These are phyloP conservation scores for Spheniscus humboldti DNA, from an alignment of 2,797 vertebrate genomes.

Conservation along the genomic window DNA sequence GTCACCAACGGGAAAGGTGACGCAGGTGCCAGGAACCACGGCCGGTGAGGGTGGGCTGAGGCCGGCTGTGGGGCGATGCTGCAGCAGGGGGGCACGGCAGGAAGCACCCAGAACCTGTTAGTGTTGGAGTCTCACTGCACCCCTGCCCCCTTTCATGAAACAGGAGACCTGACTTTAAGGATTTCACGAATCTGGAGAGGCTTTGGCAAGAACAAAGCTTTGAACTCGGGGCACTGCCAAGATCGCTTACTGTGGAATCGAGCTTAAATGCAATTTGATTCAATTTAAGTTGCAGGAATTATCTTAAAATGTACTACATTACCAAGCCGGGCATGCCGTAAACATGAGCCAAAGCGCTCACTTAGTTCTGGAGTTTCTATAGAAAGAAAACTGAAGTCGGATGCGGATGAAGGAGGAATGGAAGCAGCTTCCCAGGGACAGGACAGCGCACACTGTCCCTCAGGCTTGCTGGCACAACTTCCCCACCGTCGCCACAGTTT, in stretches of 20 bases:
- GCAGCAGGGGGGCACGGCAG: background rate
- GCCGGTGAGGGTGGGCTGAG: background rate
- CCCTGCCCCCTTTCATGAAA: background rate
- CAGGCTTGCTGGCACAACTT: background rate
- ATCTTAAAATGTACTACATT: background rate
- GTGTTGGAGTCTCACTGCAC: background rate
- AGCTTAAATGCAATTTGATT: background rate
- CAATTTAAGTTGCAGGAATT: background rate
- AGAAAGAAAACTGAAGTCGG: background rate
- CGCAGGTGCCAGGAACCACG: background rate
- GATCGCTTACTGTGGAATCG: background rate
- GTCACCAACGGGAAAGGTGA: background rate
- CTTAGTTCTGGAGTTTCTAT: background rate
- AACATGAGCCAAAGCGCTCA: accelerated
- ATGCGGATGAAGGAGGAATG: background rate
- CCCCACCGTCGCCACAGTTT: background rate
- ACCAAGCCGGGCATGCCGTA: background rate
- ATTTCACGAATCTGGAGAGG: background rate
- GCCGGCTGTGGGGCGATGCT: background rate
- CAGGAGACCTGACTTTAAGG: background rate
- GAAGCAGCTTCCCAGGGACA: background rate
- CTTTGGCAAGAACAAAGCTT: background rate
- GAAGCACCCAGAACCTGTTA: accelerated
- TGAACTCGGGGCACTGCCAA: background rate
- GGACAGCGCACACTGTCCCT: background rate